Percentiles rank a stretch among this genome's conserved stretches.
These are phyloP conservation scores for Clytia hemisphaerica DNA, from an alignment of 30 jellyfish, hydroid and myxozoan genomes.

Conservation along the genomic window DNA sequence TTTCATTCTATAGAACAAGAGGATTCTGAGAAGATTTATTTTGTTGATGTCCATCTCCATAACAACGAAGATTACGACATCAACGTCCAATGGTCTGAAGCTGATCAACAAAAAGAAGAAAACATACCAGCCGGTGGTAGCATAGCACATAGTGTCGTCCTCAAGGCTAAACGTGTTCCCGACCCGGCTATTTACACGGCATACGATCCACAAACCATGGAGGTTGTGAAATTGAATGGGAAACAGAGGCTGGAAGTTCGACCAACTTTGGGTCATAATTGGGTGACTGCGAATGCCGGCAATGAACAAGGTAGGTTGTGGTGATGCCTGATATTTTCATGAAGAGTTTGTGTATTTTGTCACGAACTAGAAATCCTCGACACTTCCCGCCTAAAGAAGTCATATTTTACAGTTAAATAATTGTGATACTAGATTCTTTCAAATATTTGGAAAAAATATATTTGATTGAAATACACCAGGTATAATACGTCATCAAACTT, in stretches of 20 bases:
- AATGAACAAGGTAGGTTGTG: slow-evolving; percentile 36
- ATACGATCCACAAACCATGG: slow-evolving; percentile 41
- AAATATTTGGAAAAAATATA: neutral
- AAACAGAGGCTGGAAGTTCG: slow-evolving; percentile 32
- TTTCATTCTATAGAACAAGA: no score
- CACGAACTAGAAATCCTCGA: neutral
- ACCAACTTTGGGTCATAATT: slow-evolving; percentile 40
- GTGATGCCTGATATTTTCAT: slow-evolving; percentile 12
- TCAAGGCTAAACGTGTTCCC: slow-evolving; percentile 36
- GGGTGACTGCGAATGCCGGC: slow-evolving; percentile 44
- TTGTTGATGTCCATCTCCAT: slow-evolving; percentile 37
- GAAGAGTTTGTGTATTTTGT: no score
- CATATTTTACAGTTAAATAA: neutral
- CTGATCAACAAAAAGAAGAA: slow-evolving; percentile 45
- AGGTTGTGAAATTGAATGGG: slow-evolving; percentile 51
- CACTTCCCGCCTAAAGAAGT: neutral
- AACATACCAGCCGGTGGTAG: slow-evolving; percentile 44
- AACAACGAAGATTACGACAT: slow-evolving; percentile 53
- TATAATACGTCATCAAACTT: neutral
- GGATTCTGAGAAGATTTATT: slow-evolving; percentile 47
- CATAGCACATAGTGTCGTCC: slow-evolving; percentile 28
- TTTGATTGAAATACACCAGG: neutral
- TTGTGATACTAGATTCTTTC: neutral
- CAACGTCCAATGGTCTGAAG: slow-evolving; percentile 43
- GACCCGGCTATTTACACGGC: slow-evolving; percentile 55